Evolutionary conservation across 2,888 invertebrate species (phyloP).

Genomic region (Phengaris arion): DNA sequence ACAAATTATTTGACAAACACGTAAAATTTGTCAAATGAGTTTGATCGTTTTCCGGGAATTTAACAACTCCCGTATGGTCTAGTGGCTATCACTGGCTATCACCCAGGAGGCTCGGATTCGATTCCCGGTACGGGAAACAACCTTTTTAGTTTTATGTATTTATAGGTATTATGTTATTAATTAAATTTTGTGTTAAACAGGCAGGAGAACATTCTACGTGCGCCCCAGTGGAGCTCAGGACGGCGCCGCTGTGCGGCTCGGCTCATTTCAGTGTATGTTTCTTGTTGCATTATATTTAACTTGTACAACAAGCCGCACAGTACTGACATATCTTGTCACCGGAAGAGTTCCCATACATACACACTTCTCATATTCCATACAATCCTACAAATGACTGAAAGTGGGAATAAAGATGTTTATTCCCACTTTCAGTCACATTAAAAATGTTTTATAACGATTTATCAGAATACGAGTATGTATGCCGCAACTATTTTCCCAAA

Average conservation of each 20-base stretch:
- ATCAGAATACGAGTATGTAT: too few species aligned
- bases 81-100: constrained; percentile 86
- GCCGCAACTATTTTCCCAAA: too few species aligned
- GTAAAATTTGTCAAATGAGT: too few species aligned
- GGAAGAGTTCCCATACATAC: too few species aligned
- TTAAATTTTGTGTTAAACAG: constrained; percentile 38
- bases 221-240: constrained; percentile 54
- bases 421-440: too few species aligned
- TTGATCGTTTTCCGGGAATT: not conserved
- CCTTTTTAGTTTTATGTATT: not conserved
- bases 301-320: too few species aligned
- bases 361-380: too few species aligned
- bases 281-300: not conserved
- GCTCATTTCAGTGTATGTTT: constrained; percentile 62
- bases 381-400: too few species aligned
- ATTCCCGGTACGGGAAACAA: constrained; percentile 84
- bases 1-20: too few species aligned
- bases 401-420: too few species aligned
- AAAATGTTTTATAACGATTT: too few species aligned
- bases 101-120: constrained; percentile 87
- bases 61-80: constrained; percentile 78
- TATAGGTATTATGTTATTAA: not conserved
- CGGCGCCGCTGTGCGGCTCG: constrained; percentile 59
- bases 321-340: too few species aligned
- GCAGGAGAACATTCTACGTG: constrained; percentile 53